Percentiles rank a stretch among this genome's conserved stretches.
Evolutionary conservation across 2,113 vertebrate species (phyloP).

Genomic region (Calyptomena viridis): DNA sequence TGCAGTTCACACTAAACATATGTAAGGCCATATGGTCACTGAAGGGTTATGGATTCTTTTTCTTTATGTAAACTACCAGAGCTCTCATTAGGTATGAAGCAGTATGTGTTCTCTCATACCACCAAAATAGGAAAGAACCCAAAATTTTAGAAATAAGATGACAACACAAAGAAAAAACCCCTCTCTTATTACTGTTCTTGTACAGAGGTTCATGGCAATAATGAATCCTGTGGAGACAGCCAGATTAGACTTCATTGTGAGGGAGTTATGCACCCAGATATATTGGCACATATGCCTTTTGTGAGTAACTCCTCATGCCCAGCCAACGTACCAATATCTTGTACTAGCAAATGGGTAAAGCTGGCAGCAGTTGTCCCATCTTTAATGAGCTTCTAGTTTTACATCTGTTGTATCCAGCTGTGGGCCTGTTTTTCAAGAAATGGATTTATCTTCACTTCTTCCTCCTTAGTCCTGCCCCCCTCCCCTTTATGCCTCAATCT

Average conservation of each 20-base stretch:
- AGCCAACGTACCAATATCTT: not conserved
- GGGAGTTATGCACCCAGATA: not conserved
- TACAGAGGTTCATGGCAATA: not conserved
- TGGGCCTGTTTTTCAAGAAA: not conserved
- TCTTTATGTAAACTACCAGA: not conserved
- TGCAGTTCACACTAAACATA: not conserved
- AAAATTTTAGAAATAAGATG: not conserved
- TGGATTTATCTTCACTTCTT: not conserved
- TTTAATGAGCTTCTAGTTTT: not conserved
- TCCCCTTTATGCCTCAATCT: not conserved
- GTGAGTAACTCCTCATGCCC: not conserved
- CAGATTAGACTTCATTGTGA: not conserved
- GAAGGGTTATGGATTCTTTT: not conserved
- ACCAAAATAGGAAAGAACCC: not conserved
- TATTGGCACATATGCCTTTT: not conserved
- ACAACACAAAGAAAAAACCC: fast-evolving
- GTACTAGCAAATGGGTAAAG: not conserved
- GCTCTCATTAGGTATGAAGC: not conserved
- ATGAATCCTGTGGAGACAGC: not conserved
- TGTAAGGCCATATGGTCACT: conserved; percentile 11
- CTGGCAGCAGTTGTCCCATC: not conserved
- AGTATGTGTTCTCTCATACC: not conserved
- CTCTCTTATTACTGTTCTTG: not conserved
- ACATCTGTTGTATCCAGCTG: not conserved
- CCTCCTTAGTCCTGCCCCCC: fast-evolving